Evolutionary conservation across 2,113 vertebrate species (phyloP).

Genomic region (Hippocampus barbouri): DNA sequence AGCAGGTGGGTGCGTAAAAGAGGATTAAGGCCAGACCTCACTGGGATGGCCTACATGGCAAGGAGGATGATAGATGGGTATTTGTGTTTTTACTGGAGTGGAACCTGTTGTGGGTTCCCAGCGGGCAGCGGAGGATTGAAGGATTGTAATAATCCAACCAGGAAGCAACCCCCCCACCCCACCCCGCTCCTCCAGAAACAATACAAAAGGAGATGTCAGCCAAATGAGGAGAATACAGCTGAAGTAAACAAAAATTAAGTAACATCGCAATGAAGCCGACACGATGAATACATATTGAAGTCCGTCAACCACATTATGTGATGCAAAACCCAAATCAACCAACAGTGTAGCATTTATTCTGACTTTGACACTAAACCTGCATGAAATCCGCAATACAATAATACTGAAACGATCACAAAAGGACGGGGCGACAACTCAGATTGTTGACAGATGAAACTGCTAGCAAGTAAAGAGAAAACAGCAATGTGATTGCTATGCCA

Average conservation of each 20-base stretch:
- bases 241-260: neutral
- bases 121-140: slow-evolving; percentile 52
- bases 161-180: slow-evolving; percentile 30
- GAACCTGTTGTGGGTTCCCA: slow-evolving; percentile 55
- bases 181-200: neutral
- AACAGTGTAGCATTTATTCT: no score
- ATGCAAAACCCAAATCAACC: no score
- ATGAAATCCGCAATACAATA: no score
- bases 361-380: no score
- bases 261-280: no score
- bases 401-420: no score
- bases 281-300: no score
- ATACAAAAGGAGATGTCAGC: neutral
- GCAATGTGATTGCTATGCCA: no score
- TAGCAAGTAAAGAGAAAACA: no score
- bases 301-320: no score
- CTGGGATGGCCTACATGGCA: slow-evolving; percentile 37
- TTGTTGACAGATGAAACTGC: no score
- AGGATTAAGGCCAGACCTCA: slow-evolving; percentile 65
- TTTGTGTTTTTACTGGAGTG: slow-evolving; percentile 49
- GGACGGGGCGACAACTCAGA: no score
- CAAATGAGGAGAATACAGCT: neutral
- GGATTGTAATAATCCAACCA: slow-evolving; percentile 63
- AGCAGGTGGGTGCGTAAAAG: slow-evolving; percentile 48
- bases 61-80: slow-evolving; percentile 47